Conservation (phyloP, 2,113 vertebrate genomes). For the Cariama cristata region DNA sequence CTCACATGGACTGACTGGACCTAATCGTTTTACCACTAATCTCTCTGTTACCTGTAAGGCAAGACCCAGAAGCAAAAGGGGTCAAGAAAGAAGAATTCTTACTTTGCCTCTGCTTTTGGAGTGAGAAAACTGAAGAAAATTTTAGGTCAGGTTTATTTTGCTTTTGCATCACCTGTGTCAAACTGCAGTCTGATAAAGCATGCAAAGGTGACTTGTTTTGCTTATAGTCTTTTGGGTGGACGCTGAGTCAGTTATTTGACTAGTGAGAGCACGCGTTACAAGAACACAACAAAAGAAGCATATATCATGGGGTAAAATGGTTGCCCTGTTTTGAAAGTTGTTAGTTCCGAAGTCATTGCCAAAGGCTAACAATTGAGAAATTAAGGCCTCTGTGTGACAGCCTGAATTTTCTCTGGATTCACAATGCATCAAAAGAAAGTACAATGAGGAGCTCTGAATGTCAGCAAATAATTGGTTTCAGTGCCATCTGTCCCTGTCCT, state of each 20-base stretch:
- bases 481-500: background rate
- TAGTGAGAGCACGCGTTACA: background rate
- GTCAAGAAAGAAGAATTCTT: background rate
- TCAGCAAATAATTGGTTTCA: background rate
- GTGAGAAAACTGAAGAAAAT: background rate
- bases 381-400: background rate
- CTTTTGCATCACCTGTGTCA: background rate
- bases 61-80: background rate
- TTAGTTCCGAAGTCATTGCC: background rate
- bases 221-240: background rate
- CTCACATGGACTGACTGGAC: background rate
- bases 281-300: background rate
- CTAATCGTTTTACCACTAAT: conserved; percentile 33
- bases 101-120: background rate
- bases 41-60: background rate
- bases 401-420: background rate
- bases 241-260: background rate
- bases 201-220: background rate
- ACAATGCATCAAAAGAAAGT: background rate
- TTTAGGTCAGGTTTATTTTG: background rate
- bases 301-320: background rate
- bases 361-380: background rate
- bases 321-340: background rate
- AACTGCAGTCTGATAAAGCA: background rate
- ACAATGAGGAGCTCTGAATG: background rate